phyloP scores from a whole-genome alignment of 2,113 vertebrate genomes.

The Probosciger aterrimus region DNA sequence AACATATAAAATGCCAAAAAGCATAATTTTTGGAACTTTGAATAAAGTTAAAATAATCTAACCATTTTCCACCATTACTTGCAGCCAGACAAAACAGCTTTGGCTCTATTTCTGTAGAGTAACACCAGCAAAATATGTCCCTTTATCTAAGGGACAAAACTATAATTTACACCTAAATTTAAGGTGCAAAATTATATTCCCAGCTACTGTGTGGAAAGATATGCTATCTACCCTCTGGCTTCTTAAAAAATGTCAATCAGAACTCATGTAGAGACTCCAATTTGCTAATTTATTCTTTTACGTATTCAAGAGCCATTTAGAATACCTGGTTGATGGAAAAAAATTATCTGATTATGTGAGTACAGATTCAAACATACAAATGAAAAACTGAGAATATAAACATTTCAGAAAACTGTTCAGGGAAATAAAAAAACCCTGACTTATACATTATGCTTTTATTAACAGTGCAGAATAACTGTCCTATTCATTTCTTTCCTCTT shows the following conservation, averaged over 20 bases:
- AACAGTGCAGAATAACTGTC: not conserved
- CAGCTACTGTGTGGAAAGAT: not conserved
- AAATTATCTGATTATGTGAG: not conserved
- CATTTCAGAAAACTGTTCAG: not conserved
- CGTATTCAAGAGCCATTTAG: not conserved
- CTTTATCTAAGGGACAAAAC: not conserved
- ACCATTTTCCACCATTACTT: not conserved
- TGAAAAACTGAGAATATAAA: not conserved
- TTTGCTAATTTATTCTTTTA: not conserved
- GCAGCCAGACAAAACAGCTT: not conserved
- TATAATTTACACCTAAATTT: not conserved
- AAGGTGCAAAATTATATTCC: not conserved
- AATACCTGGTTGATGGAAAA: not conserved
- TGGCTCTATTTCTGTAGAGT: not conserved
- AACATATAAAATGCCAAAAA: not conserved
- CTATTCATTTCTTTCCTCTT: not conserved
- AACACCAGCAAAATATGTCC: not conserved
- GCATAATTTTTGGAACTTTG: not conserved
- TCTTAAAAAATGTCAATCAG: not conserved
- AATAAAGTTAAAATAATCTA: not conserved
- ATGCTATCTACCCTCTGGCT: not conserved
- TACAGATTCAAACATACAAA: not conserved
- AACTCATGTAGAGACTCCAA: not conserved
- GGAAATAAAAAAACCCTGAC: not conserved
- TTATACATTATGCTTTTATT: not conserved